Conservation (phyloP, 2,888 invertebrate species). For the Cerceris rybyensis region DNA sequence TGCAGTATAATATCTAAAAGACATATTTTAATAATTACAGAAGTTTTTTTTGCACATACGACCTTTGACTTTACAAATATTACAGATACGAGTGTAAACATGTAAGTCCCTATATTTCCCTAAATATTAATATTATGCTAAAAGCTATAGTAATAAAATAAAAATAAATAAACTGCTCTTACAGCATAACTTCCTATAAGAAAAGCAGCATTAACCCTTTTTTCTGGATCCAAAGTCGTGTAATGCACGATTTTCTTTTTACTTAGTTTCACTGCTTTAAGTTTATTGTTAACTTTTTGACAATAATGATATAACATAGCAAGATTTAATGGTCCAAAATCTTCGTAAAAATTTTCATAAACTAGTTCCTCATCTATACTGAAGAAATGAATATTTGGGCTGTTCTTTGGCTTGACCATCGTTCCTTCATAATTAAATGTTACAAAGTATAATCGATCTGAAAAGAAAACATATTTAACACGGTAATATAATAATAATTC, state of each 20-base stretch:
- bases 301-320: constrained; percentile 94
- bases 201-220: constrained; percentile 93
- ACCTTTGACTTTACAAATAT: too few relatives aligned
- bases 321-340: constrained; percentile 95
- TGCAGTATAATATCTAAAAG: constrained; percentile 77
- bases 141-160: neutral
- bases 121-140: constrained; percentile 6
- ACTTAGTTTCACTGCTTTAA: constrained; percentile 85
- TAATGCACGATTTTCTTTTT: constrained; percentile 91
- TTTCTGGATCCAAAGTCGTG: constrained; percentile 88
- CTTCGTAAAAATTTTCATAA: constrained; percentile 93
- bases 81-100: too few relatives aligned
- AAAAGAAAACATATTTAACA: constrained; percentile 32
- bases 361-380: constrained; percentile 89
- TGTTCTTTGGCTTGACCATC: constrained; percentile 86
- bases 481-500: neutral
- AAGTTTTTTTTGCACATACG: too few relatives aligned
- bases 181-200: constrained; percentile 93
- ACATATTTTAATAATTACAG: constrained; percentile 1
- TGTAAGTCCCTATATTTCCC: too few relatives aligned
- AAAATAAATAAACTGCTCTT: constrained; percentile 45
- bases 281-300: constrained; percentile 88
- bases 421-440: constrained; percentile 83
- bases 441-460: constrained; percentile 89
- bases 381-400: constrained; percentile 89